A percentile compares a stretch with the other conserved stretches of the same genome.
Conservation (phyloP, 2,888 invertebrate genomes). For the Drosophila infuscata region DNA sequence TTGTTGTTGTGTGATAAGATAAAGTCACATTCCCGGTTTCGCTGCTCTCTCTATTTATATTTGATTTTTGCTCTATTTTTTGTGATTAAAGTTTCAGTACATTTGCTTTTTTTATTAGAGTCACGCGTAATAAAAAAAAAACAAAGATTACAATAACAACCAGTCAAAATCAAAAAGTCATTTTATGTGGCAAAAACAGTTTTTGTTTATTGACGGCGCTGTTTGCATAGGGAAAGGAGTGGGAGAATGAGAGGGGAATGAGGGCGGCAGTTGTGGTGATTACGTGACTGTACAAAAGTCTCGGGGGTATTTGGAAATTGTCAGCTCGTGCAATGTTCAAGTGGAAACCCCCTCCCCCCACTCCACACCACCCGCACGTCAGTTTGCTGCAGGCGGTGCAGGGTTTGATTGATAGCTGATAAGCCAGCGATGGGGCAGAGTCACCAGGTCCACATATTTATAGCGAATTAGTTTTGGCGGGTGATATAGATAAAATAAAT, state of each 20-base stretch:
- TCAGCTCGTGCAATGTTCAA: slow-evolving; percentile 66
- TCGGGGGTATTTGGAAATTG: slow-evolving; percentile 39
- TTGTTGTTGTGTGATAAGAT: slow-evolving; percentile 64
- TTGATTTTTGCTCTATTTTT: slow-evolving; percentile 70
- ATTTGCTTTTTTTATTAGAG: slow-evolving; percentile 62
- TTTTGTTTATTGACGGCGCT: slow-evolving; percentile 57
- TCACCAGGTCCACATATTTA: slow-evolving; percentile 39
- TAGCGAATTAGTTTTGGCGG: slow-evolving; percentile 24
- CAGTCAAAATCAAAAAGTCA: slow-evolving; percentile 54
- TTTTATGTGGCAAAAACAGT: slow-evolving; percentile 62
- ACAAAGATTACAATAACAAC: slow-evolving; percentile 28
- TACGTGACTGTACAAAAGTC: slow-evolving; percentile 77
- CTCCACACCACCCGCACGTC: neutral
- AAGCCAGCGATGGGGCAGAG: slow-evolving; percentile 19
- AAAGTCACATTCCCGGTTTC: slow-evolving; percentile 47
- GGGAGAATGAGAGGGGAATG: slow-evolving; percentile 9
- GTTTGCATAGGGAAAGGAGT: slow-evolving; percentile 27
- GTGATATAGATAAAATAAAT: slow-evolving; percentile 20
- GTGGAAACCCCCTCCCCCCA: slow-evolving; percentile 24
- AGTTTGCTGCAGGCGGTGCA: slow-evolving; percentile 36
- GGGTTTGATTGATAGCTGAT: slow-evolving; percentile 61
- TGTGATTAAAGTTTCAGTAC: slow-evolving; percentile 66
- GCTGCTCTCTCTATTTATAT: slow-evolving; percentile 51
- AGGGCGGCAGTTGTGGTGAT: slow-evolving; percentile 33
- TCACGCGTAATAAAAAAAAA: slow-evolving; percentile 63